These are phyloP conservation scores for Seriola aureovittata DNA, from an alignment of 2,113 vertebrate genomes.

Conservation along the genomic window DNA sequence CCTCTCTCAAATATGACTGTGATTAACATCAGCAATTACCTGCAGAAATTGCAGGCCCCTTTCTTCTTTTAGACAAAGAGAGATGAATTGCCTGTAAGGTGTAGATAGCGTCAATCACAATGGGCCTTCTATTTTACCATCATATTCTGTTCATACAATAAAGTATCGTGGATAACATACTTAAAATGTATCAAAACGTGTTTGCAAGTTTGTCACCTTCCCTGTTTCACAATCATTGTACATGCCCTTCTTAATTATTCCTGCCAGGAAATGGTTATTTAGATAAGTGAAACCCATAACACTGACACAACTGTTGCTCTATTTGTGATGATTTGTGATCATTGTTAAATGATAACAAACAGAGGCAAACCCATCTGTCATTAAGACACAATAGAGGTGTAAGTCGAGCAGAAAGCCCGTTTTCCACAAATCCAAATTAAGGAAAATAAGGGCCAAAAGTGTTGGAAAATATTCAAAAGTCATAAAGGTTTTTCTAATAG, in stretches of 20 bases:
- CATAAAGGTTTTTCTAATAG: not conserved
- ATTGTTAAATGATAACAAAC: not conserved
- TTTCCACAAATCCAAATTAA: slow-evolving; percentile 10
- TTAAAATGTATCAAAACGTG: not conserved
- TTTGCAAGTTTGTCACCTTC: not conserved
- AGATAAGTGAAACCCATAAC: not conserved
- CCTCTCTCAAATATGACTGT: slow-evolving; percentile 61
- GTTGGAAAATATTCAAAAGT: not conserved
- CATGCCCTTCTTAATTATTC: not conserved
- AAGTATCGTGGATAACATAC: not conserved
- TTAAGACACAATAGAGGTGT: not conserved
- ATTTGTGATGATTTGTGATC: not conserved
- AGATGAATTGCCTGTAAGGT: slow-evolving; percentile 18
- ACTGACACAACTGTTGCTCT: not conserved
- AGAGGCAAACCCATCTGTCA: not conserved
- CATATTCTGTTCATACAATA: not conserved
- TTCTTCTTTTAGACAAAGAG: slow-evolving; percentile 19
- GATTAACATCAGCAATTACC: slow-evolving; percentile 81
- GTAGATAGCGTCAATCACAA: not conserved
- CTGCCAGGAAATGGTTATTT: not conserved
- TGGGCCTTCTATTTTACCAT: not conserved
- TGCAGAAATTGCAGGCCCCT: slow-evolving; percentile 29
- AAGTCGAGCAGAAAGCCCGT: slow-evolving; percentile 4
- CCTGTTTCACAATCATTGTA: not conserved
- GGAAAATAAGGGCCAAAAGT: not conserved